phyloP scores from a whole-genome alignment of 2,113 vertebrate genomes.

The Chloropsis hardwickii region DNA sequence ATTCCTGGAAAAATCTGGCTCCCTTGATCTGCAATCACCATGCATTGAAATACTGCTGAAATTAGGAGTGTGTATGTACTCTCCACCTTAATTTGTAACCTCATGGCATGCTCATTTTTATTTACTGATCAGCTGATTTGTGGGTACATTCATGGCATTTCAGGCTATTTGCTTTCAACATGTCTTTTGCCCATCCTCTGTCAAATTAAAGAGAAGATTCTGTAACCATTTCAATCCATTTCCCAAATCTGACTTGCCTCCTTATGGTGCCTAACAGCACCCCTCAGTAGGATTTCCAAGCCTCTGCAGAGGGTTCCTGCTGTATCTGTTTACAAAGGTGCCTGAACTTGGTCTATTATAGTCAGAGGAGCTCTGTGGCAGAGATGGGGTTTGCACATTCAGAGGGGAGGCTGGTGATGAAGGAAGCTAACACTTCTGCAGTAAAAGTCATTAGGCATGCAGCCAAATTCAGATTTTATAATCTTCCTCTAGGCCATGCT shows the following conservation, averaged over 20 bases:
- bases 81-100: not conserved
- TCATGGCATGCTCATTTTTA: not conserved
- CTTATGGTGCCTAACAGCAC: not conserved
- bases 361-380: not conserved
- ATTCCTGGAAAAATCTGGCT: not conserved
- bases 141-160: not conserved
- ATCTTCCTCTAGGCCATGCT: conserved; percentile 72
- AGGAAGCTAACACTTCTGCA: not conserved
- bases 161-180: not conserved
- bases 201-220: not conserved
- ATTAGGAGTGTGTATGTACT: not conserved
- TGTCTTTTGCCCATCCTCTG: not conserved
- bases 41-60: not conserved
- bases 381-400: not conserved
- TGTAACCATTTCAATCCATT: not conserved
- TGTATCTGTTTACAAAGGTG: not conserved
- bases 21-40: not conserved
- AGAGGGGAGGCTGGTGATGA: not conserved
- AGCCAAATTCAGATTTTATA: conserved; percentile 76
- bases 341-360: not conserved
- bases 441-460: conserved; percentile 65
- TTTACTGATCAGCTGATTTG: not conserved
- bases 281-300: not conserved
- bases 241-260: not conserved
- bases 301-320: not conserved